phyloP scores from a whole-genome alignment of 2,113 vertebrate genomes.

The Spermophilus dauricus region DNA sequence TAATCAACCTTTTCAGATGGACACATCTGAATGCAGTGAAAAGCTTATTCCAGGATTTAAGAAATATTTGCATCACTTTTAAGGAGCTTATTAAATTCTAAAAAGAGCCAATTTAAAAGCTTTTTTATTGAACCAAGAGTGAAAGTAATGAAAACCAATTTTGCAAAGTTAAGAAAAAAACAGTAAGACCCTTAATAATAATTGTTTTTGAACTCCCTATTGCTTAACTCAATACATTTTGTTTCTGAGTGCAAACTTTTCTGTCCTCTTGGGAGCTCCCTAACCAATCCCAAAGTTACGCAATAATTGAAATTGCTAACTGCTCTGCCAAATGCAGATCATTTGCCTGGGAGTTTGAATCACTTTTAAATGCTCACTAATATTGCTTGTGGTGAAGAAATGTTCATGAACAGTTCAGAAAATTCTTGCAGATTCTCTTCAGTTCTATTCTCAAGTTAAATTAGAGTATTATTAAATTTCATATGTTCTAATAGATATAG shows the following conservation, averaged over 20 bases:
- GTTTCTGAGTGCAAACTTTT: slow-evolving; percentile 76
- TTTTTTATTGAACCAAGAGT: slow-evolving; percentile 75
- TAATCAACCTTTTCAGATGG: slow-evolving; percentile 49
- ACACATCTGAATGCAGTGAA: slow-evolving; percentile 16
- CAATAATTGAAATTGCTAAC: slow-evolving; percentile 75
- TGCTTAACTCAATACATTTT: slow-evolving; percentile 78
- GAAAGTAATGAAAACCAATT: slow-evolving; percentile 81
- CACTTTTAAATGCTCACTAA: slow-evolving; percentile 69
- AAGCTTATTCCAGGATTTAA: slow-evolving; percentile 68
- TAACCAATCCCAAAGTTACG: slow-evolving; percentile 68
- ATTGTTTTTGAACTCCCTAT: slow-evolving; percentile 79
- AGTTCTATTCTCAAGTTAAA: slow-evolving; percentile 20
- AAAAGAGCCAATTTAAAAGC: slow-evolving; percentile 73
- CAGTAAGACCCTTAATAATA: slow-evolving; percentile 74
- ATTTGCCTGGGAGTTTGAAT: slow-evolving; percentile 68
- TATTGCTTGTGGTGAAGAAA: slow-evolving; percentile 55
- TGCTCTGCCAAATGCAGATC: slow-evolving; percentile 64
- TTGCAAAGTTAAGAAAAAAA: slow-evolving; percentile 72
- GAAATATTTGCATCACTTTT: slow-evolving; percentile 73
- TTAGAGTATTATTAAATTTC: slow-evolving; percentile 52
- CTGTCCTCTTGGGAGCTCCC: slow-evolving; percentile 64
- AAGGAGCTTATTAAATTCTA: slow-evolving; percentile 78
- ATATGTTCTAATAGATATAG: slow-evolving; percentile 48
- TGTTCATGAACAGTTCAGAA: slow-evolving; percentile 57
- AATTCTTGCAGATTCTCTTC: slow-evolving; percentile 53